Evolutionary conservation across 2,888 invertebrate genomes (phyloP).

Genomic region (Griposia aprilina): DNA sequence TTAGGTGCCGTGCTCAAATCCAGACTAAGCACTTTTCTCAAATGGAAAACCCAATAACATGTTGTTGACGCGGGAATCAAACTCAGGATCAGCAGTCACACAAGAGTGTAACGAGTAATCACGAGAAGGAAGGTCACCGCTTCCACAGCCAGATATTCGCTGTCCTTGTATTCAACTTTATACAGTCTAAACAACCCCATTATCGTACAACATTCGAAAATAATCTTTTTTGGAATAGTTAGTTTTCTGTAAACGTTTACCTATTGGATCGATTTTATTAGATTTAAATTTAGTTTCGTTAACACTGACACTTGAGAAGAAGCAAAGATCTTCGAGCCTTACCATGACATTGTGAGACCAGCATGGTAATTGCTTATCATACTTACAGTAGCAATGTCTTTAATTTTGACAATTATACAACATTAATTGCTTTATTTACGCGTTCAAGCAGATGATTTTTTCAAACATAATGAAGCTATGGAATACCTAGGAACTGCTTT

Average conservation of each 20-base stretch:
- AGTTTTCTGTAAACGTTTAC: neutral
- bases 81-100: neutral
- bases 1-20: neutral
- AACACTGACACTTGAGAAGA: neutral
- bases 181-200: too few relatives aligned
- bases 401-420: neutral
- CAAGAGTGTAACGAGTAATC: too few relatives aligned
- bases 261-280: too few relatives aligned
- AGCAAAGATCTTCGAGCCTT: neutral
- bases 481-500: too few relatives aligned
- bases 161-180: neutral
- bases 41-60: neutral
- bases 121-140: neutral
- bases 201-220: neutral
- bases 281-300: too few relatives aligned
- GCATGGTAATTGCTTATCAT: neutral
- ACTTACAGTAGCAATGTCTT: neutral
- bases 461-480: too few relatives aligned
- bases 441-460: neutral
- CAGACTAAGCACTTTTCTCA: neutral
- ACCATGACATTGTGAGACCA: neutral
- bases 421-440: neutral
- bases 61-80: neutral
- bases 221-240: neutral
- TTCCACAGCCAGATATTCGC: neutral